Evolutionary conservation across 2,888 invertebrate genomes (phyloP).

Genomic region (Mythimna albipuncta): DNA sequence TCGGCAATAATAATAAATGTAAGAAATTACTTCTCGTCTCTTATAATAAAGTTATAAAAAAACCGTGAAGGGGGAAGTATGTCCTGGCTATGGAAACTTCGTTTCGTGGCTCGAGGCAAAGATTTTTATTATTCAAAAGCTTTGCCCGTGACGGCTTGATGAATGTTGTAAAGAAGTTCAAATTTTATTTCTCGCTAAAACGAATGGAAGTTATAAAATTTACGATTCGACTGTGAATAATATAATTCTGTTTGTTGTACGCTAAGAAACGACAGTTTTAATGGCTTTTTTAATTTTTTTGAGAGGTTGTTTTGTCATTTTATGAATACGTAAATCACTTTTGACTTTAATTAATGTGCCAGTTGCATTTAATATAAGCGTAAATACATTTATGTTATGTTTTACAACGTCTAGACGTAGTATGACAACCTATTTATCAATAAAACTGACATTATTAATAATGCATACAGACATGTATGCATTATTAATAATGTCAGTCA

Average conservation of each 20-base stretch:
- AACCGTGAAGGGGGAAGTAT: constrained; percentile 62
- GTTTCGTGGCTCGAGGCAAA: constrained; percentile 66
- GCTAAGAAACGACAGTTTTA: constrained; percentile 59
- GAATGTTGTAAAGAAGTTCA: constrained; percentile 86
- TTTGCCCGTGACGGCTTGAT: constrained; percentile 86
- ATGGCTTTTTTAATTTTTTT: constrained; percentile 61
- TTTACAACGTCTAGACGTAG: constrained; percentile 25
- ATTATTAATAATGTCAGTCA: too few species aligned
- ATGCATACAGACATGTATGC: neutral
- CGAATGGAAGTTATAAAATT: constrained; percentile 78
- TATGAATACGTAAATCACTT: constrained; percentile 44
- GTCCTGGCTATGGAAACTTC: constrained; percentile 59
- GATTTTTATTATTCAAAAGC: constrained; percentile 88
- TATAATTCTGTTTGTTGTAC: constrained; percentile 72
- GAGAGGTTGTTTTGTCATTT: constrained; percentile 47
- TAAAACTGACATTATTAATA: neutral
- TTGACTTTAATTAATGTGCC: constrained; percentile 25
- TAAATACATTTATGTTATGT: neutral
- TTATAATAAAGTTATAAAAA: constrained; percentile 71
- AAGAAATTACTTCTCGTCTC: constrained; percentile 71
- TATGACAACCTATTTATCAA: neutral
- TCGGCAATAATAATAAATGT: constrained; percentile 75
- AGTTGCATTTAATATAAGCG: constrained; percentile 21
- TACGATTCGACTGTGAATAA: constrained; percentile 76
- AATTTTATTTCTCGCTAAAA: constrained; percentile 82